A percentile compares a stretch with the other conserved stretches of the same genome.
Conservation (phyloP, 1,140 invertebrate species). For the Goniozus legneri region DNA sequence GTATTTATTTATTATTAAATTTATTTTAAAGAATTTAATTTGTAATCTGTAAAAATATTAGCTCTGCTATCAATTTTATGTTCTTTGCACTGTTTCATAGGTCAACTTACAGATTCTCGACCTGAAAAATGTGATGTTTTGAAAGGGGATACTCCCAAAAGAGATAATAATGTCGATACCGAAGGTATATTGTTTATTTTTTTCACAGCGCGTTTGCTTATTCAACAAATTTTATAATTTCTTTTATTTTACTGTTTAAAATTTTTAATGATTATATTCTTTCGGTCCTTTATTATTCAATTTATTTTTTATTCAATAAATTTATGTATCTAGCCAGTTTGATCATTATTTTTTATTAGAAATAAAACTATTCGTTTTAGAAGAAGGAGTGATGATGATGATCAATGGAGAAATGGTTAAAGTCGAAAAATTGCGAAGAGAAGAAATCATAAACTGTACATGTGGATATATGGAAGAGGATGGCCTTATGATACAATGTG, state of each 20-base stretch:
- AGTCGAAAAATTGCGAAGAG: slow-evolving; percentile 48
- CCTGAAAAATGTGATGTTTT: slow-evolving; percentile 43
- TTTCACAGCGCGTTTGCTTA: slow-evolving; percentile 27
- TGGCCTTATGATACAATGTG: slow-evolving; percentile 93
- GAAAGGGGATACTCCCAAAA: slow-evolving; percentile 43
- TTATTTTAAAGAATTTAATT: background rate
- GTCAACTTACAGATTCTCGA: slow-evolving; percentile 47
- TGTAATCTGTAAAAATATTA: background rate
- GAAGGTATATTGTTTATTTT: slow-evolving; percentile 43
- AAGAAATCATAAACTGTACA: slow-evolving; percentile 85
- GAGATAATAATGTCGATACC: slow-evolving; percentile 44
- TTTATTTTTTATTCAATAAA: background rate
- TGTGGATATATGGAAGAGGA: slow-evolving; percentile 84
- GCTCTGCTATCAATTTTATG: slow-evolving; percentile 16
- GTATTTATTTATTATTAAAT: slow-evolving; percentile 1
- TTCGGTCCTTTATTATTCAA: background rate
- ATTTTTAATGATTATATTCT: slow-evolving; percentile 7
- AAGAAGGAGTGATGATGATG: slow-evolving; percentile 46
- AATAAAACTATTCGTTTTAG: slow-evolving; percentile 10
- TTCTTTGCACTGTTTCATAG: slow-evolving; percentile 44
- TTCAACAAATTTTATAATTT: background rate
- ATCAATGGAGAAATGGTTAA: slow-evolving; percentile 51
- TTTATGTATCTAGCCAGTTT: no score
- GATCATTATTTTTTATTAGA: background rate
- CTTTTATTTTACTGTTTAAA: slow-evolving; percentile 14